A percentile compares a stretch with the other conserved stretches of the same genome.
Evolutionary conservation across 2,113 vertebrate genomes (phyloP).

Genomic region (Mirounga angustirostris): DNA sequence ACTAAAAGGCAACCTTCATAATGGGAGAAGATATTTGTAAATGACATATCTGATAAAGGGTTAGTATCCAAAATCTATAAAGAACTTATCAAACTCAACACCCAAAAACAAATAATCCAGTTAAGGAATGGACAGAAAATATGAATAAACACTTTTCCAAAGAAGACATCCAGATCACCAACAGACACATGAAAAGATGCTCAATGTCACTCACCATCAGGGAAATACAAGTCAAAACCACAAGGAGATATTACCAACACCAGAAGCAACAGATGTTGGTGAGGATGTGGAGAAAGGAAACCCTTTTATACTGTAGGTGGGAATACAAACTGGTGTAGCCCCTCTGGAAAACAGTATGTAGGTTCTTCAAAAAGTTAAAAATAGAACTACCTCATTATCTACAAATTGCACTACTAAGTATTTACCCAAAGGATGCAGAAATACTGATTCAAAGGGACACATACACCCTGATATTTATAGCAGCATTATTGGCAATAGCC

Average conservation of each 20-base stretch:
- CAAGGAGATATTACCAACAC: neutral
- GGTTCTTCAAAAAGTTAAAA: neutral
- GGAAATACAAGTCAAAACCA: neutral
- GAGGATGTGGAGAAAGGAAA: neutral
- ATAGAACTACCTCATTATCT: neutral
- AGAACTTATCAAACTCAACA: too few relatives aligned
- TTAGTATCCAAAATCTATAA: neutral
- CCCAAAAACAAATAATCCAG: neutral
- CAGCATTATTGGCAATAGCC: neutral
- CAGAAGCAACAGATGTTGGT: neutral
- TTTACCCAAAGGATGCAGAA: neutral
- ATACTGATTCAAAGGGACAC: neutral
- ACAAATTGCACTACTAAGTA: neutral
- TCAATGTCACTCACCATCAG: neutral
- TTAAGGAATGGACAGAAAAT: neutral
- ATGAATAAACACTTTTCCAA: neutral
- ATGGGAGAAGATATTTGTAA: too few relatives aligned
- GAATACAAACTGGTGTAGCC: neutral
- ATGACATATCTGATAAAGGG: too few relatives aligned
- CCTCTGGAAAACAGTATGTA: neutral
- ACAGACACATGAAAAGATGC: neutral
- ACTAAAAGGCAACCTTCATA: too few relatives aligned
- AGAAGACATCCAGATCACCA: neutral
- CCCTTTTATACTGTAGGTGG: neutral
- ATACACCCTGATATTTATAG: neutral